These are phyloP conservation scores for Onychostruthus taczanowskii DNA, from an alignment of 2,113 vertebrate genomes.

Conservation along the genomic window DNA sequence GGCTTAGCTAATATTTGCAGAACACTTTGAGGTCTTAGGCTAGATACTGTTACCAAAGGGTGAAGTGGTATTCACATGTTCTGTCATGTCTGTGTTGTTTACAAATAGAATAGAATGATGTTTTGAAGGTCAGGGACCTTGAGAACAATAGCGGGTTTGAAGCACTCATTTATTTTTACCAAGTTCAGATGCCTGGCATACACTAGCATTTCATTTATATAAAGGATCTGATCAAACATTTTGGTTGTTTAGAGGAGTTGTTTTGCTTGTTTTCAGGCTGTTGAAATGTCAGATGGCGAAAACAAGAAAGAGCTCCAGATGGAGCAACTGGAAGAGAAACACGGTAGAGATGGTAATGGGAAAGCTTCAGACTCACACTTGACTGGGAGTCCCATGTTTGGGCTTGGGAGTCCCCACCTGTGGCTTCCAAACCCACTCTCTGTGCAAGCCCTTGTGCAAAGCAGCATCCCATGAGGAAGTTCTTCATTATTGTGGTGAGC, in stretches of 20 bases:
- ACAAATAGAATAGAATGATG: slow-evolving; percentile 63
- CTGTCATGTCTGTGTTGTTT: slow-evolving; percentile 60
- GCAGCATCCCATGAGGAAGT: slow-evolving; percentile 11
- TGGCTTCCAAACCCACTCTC: neutral
- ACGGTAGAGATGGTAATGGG: neutral
- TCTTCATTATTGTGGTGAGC: slow-evolving; percentile 62
- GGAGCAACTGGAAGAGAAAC: slow-evolving; percentile 33
- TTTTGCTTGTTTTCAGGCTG: slow-evolving; percentile 57
- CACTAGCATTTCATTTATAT: slow-evolving; percentile 58
- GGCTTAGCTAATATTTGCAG: slow-evolving; percentile 48
- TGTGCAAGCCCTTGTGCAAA: slow-evolving; percentile 31
- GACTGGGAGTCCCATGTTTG: neutral
- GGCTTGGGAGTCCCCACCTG: neutral
- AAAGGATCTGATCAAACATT: slow-evolving; percentile 57
- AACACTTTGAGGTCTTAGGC: slow-evolving; percentile 21
- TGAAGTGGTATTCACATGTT: slow-evolving; percentile 51
- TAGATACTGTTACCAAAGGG: slow-evolving; percentile 50
- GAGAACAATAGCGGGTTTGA: slow-evolving; percentile 67
- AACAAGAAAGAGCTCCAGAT: slow-evolving; percentile 62
- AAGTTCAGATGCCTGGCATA: slow-evolving; percentile 66
- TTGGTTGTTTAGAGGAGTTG: slow-evolving; percentile 29
- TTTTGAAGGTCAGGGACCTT: slow-evolving; percentile 65
- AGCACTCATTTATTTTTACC: slow-evolving; percentile 61
- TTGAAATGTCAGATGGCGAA: slow-evolving; percentile 63
- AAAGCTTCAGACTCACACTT: neutral